Evolutionary conservation across 2,797 vertebrate genomes (phyloP).

Genomic region (Lates japonicus): DNA sequence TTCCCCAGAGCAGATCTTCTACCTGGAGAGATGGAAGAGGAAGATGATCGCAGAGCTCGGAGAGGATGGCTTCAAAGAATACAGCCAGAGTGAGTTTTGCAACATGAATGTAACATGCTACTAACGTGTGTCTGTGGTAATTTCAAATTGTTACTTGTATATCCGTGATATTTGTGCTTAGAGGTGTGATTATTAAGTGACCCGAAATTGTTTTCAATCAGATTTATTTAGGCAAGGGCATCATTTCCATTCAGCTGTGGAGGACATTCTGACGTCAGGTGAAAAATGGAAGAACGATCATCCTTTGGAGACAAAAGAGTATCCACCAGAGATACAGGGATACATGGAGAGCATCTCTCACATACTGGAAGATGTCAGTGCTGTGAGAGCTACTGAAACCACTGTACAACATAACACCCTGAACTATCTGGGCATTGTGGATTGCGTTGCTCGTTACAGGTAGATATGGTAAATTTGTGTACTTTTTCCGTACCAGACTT

Average conservation of each 20-base stretch:
- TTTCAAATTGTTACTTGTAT: background rate
- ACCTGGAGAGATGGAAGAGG: constrained; percentile 93
- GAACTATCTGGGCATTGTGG: constrained; percentile 92
- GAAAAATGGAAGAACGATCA: constrained; percentile 49
- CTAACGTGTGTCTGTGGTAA: background rate
- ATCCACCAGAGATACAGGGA: constrained; percentile 75
- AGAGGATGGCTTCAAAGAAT: constrained; percentile 92
- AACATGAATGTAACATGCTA: background rate
- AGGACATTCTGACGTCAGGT: constrained; percentile 83
- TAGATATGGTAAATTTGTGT: constrained; percentile 62
- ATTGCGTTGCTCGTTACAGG: constrained; percentile 96
- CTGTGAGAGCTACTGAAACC: constrained; percentile 92
- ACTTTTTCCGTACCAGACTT: background rate
- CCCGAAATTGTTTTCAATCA: constrained; percentile 54
- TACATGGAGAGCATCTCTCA: constrained; percentile 91
- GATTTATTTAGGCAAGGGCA: constrained; percentile 92
- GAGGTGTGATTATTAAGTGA: background rate
- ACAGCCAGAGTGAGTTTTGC: constrained; percentile 88
- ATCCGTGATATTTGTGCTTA: background rate
- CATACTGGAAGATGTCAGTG: constrained; percentile 88
- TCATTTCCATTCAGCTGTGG: constrained; percentile 90
- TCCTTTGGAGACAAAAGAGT: constrained; percentile 58
- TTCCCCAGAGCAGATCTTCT: constrained; percentile 89
- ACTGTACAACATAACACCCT: constrained; percentile 89
- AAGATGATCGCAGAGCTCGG: constrained; percentile 92